Evolutionary conservation across 2,888 invertebrate species (phyloP).

Genomic region (Keiferia lycopersicella): DNA sequence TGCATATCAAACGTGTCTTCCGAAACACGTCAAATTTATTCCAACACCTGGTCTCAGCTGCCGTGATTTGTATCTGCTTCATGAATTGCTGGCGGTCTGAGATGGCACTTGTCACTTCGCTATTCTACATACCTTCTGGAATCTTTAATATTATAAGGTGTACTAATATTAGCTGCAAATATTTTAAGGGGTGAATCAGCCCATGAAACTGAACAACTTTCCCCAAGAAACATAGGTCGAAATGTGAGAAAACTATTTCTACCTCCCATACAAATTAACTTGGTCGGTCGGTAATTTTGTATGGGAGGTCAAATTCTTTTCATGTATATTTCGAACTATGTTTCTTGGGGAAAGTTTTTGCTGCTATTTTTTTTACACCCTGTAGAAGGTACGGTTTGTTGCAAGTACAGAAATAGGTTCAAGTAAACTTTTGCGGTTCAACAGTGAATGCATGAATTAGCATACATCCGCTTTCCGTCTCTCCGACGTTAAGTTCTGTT

Average conservation of each 20-base stretch:
- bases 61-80: conserved; percentile 17
- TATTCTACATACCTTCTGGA: neutral
- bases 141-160: no score
- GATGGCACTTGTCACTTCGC: neutral
- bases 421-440: neutral
- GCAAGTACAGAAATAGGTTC: neutral
- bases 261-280: no score
- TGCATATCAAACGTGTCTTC: conserved; percentile 62
- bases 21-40: conserved; percentile 64
- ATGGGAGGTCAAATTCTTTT: no score
- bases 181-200: no score
- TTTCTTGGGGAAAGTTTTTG: no score
- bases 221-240: no score
- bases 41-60: conserved; percentile 43
- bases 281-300: no score
- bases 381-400: neutral
- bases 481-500: conserved; percentile 51
- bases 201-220: no score
- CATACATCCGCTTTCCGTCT: conserved; percentile 31
- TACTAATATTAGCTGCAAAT: no score
- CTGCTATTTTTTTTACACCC: no score
- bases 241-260: no score
- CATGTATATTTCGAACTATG: no score
- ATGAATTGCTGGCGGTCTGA: conserved; percentile 24
- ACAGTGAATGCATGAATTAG: conserved; percentile 9